A percentile compares a stretch with the other conserved stretches of the same genome.
phyloP scores from a whole-genome alignment of 2,888 invertebrate species.

The Hydriomena furcata region DNA sequence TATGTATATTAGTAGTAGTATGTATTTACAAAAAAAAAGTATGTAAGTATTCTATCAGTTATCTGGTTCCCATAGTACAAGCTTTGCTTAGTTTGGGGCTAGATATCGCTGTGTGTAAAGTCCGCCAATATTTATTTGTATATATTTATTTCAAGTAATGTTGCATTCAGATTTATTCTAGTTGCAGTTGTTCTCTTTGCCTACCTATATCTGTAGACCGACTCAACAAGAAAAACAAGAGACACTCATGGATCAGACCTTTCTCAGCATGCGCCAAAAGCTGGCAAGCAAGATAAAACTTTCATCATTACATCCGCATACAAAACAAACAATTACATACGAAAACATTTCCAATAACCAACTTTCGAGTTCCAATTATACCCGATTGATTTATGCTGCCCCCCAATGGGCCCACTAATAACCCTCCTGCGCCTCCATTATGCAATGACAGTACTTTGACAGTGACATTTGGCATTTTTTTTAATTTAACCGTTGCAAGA shows the following conservation, averaged over 20 bases:
- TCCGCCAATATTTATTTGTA: too few species aligned
- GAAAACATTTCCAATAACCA: conserved; percentile 39
- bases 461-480: conserved; percentile 36
- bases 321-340: conserved; percentile 40
- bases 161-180: too few species aligned
- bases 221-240: neutral
- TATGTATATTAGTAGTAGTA: too few species aligned
- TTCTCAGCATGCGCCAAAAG: conserved; percentile 18
- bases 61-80: too few species aligned
- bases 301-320: conserved; percentile 33
- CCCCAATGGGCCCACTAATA: conserved; percentile 42
- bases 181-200: too few species aligned
- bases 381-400: conserved; percentile 50
- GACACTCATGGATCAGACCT: neutral
- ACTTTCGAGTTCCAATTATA: conserved; percentile 40
- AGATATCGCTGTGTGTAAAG: too few species aligned
- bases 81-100: too few species aligned
- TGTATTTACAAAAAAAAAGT: too few species aligned
- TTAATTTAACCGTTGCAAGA: conserved; percentile 30
- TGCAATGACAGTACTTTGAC: conserved; percentile 40
- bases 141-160: too few species aligned
- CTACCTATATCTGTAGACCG: too few species aligned
- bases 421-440: conserved; percentile 38
- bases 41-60: too few species aligned
- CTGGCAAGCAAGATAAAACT: conserved; percentile 31